Evolutionary conservation across 2,888 invertebrate species (phyloP).

Genomic region (Meiosimyza platycephala): DNA sequence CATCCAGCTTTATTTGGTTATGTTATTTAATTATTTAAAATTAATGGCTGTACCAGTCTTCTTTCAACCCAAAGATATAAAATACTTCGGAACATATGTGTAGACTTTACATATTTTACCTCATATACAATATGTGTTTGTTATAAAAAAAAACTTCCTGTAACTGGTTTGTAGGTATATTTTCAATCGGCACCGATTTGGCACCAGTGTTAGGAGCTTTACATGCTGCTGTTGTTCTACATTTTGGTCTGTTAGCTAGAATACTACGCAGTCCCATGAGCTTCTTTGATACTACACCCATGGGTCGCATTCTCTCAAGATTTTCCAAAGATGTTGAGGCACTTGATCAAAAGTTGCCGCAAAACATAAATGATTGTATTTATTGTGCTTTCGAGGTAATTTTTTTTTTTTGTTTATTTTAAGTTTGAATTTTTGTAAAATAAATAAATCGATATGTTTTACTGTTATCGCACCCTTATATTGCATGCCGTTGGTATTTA

Average conservation of each 20-base stretch:
- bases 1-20: too few relatives aligned
- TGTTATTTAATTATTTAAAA: too few relatives aligned
- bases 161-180: constrained; percentile 71
- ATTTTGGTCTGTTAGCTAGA: constrained; percentile 67
- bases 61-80: not conserved
- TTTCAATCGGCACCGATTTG: constrained; percentile 76
- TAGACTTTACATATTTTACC: too few relatives aligned
- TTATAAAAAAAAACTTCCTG: constrained; percentile 7
- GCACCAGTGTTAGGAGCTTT: constrained; percentile 73
- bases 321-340: constrained; percentile 69
- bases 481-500: too few relatives aligned
- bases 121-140: too few relatives aligned
- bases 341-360: constrained; percentile 65
- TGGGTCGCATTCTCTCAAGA: constrained; percentile 72
- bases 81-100: not conserved
- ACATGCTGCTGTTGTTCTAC: constrained; percentile 61
- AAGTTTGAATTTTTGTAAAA: constrained; percentile 16
- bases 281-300: constrained; percentile 74
- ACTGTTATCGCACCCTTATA: too few relatives aligned
- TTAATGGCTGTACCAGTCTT: not conserved
- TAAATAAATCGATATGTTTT: too few relatives aligned
- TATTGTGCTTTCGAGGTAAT: constrained; percentile 72
- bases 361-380: constrained; percentile 70
- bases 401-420: not conserved
- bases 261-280: constrained; percentile 70